Evolutionary conservation across 2,113 vertebrate species (phyloP).

Genomic region (Telmatochromis brachygnathus): DNA sequence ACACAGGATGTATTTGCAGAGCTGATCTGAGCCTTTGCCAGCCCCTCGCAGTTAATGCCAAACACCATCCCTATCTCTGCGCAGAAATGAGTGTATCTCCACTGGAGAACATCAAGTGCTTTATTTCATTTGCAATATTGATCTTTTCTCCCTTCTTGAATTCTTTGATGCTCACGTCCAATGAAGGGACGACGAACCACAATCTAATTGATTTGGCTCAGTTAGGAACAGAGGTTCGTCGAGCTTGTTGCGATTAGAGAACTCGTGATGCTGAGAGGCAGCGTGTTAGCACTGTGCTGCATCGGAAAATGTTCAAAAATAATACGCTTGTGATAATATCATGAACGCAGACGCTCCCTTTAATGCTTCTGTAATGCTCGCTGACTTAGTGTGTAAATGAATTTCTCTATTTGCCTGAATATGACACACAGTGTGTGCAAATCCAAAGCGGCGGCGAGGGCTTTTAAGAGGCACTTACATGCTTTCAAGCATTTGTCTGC

Average conservation of each 20-base stretch:
- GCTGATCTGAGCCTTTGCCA: slow-evolving; percentile 10
- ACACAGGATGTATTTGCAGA: slow-evolving; percentile 12
- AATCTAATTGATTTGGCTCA: slow-evolving; percentile 44
- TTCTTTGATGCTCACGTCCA: slow-evolving; percentile 43
- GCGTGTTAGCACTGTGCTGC: not conserved
- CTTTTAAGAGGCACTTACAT: slow-evolving; percentile 20
- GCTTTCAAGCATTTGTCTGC: not conserved
- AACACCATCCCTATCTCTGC: not conserved
- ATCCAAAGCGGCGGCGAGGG: not conserved
- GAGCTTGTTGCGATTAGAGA: slow-evolving; percentile 24
- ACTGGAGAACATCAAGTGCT: slow-evolving; percentile 40
- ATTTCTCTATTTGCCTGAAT: slow-evolving; percentile 19
- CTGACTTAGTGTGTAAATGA: slow-evolving; percentile 5
- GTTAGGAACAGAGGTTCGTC: slow-evolving; percentile 1
- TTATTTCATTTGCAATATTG: slow-evolving; percentile 63
- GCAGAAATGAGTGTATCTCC: not conserved
- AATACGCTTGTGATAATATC: slow-evolving; percentile 3
- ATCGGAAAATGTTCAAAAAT: not conserved
- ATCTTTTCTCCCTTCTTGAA: slow-evolving; percentile 38
- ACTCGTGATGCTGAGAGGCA: not conserved
- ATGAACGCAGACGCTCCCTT: not conserved
- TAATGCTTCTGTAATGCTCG: slow-evolving; percentile 3
- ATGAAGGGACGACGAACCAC: slow-evolving; percentile 34
- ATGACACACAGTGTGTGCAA: not conserved
- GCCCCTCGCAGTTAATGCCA: not conserved